Evolutionary conservation across 2,113 vertebrate species (phyloP).

Genomic region (Acanthochromis polyacanthus): DNA sequence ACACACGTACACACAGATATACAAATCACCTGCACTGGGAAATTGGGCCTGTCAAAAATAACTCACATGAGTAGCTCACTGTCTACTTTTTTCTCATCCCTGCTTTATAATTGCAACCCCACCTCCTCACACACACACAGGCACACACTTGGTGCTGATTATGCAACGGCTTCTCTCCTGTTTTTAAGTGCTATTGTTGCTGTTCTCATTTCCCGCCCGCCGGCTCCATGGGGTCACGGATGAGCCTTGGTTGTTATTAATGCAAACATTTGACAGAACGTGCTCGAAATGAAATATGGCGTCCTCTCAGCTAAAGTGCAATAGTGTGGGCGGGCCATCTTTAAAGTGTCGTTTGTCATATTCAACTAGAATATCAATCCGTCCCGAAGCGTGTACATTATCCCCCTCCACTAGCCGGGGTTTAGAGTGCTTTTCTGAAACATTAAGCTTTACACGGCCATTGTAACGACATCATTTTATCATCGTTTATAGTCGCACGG

Average conservation of each 20-base stretch:
- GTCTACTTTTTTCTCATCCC: slow-evolving; percentile 25
- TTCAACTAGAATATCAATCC: slow-evolving; percentile 73
- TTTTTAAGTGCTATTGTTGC: slow-evolving; percentile 61
- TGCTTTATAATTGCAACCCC: slow-evolving; percentile 53
- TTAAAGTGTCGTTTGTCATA: slow-evolving; percentile 75
- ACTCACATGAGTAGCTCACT: slow-evolving; percentile 5
- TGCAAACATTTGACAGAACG: slow-evolving; percentile 73
- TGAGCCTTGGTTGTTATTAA: slow-evolving; percentile 63
- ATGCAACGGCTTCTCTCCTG: slow-evolving; percentile 50
- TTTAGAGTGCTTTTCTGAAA: slow-evolving; percentile 67
- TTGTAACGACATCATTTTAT: slow-evolving; percentile 63
- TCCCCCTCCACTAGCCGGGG: slow-evolving; percentile 1
- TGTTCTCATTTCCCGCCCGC: slow-evolving; percentile 40
- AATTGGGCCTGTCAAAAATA: slow-evolving; percentile 46
- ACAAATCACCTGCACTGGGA: background rate
- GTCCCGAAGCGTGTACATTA: slow-evolving; percentile 55
- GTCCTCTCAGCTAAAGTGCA: slow-evolving; percentile 69
- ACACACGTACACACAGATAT: slow-evolving; percentile 22
- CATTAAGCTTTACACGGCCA: slow-evolving; percentile 66
- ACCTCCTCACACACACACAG: slow-evolving; percentile 19
- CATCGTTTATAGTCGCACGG: slow-evolving; percentile 55
- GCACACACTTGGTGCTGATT: slow-evolving; percentile 38
- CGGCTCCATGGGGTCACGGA: slow-evolving; percentile 54
- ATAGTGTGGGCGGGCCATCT: slow-evolving; percentile 67
- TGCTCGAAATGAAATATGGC: slow-evolving; percentile 60